A percentile compares a stretch with the other conserved stretches of the same genome.
Conservation (phyloP, 1,140 invertebrate species). For the Drosophila obscura region DNA sequence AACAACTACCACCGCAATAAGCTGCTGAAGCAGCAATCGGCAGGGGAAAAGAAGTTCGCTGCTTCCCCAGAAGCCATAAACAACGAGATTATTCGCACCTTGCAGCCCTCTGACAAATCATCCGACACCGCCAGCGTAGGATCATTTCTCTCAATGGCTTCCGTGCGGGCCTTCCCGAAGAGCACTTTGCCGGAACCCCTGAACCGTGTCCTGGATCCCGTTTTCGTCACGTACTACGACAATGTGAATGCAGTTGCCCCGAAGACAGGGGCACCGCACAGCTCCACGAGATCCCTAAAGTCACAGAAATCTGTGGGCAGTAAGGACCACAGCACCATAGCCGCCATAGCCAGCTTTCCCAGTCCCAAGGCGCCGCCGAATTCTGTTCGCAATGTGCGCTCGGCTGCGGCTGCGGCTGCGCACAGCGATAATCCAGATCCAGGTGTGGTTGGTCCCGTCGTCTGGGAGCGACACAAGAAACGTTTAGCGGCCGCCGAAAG, state of each 20-base stretch:
- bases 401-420: conserved; percentile 75
- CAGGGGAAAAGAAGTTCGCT: conserved; percentile 37
- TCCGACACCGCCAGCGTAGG: conserved; percentile 81
- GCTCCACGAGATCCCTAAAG: conserved; percentile 54
- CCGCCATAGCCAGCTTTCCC: conserved; percentile 79
- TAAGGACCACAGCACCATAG: conserved; percentile 59
- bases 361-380: conserved; percentile 69
- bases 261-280: conserved; percentile 33
- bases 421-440: conserved; percentile 87
- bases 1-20: conserved; percentile 83
- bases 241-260: conserved; percentile 84
- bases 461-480: conserved; percentile 90
- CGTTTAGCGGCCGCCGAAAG: conserved; percentile 70
- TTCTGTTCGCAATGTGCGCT: conserved; percentile 51
- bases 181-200: conserved; percentile 86
- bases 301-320: conserved; percentile 53
- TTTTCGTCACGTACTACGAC: conserved; percentile 88
- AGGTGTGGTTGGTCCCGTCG: conserved; percentile 92
- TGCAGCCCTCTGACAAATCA: conserved; percentile 64
- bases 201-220: conserved; percentile 90
- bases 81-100: conserved; percentile 68
- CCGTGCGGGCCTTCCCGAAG: conserved; percentile 90
- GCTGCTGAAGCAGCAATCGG: conserved; percentile 66
- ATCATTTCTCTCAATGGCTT: conserved; percentile 90
- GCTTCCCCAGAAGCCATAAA: conserved; percentile 75